Conservation (phyloP, 2,797 vertebrate species). For the Sciurus vulgaris region DNA sequence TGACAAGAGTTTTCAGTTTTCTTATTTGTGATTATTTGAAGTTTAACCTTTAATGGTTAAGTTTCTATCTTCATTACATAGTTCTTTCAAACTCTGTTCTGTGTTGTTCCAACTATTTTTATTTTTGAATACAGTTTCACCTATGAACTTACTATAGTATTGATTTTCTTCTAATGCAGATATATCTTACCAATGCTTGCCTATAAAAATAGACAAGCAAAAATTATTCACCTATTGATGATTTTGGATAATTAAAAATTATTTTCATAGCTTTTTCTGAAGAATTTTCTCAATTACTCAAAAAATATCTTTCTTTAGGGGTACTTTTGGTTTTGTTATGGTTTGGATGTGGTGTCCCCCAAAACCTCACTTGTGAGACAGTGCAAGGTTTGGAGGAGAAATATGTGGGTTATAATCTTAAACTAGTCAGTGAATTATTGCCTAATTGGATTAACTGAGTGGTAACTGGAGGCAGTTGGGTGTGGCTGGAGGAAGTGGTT, state of each 20-base stretch:
- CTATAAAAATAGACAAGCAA: conserved; percentile 33
- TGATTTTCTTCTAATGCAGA: neutral
- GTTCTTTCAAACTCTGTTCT: neutral
- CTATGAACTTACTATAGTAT: neutral
- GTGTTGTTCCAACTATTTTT: neutral
- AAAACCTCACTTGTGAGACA: too few species aligned
- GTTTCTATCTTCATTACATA: neutral
- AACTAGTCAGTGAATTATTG: too few species aligned
- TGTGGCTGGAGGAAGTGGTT: too few species aligned
- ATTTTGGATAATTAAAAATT: neutral
- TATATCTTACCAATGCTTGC: neutral
- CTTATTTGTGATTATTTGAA: neutral
- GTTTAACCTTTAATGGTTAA: conserved; percentile 28
- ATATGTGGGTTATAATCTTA: too few species aligned
- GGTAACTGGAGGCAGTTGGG: too few species aligned
- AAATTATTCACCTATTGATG: neutral
- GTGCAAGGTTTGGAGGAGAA: too few species aligned
- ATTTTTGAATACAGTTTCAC: conserved; percentile 13
- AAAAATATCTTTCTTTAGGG: neutral
- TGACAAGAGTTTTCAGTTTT: neutral
- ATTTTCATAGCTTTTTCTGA: conserved; percentile 11
- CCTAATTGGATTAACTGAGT: too few species aligned
- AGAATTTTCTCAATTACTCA: conserved; percentile 6
- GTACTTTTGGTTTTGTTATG: neutral
- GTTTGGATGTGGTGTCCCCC: too few species aligned